Base-by-base conservation (phyloP, 1,140 invertebrate genomes). In the Laupala kohalensis region DNA sequence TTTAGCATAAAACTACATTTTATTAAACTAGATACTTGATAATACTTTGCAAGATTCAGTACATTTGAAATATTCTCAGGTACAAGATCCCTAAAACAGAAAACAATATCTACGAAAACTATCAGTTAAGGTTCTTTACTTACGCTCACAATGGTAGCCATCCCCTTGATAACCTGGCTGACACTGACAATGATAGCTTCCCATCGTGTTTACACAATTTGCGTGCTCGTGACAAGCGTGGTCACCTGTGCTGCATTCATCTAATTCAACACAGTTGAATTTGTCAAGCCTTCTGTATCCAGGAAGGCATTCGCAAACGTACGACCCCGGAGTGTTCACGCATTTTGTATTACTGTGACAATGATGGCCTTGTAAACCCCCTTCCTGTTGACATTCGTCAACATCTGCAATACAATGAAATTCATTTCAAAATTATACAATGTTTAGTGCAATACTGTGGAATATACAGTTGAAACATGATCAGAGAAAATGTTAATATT, bases 171-270 rank as follows among this genome's bases (percentile, higher is more conserved):
- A 97, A 6, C 94, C 94, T 12, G 86, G 82, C 26, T 86, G 83
- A 82, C 95, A 97, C 9, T 86, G 81, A 80, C 95, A 97, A 67
- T 86, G 86, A 81, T 93, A 96, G 73, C 89, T 91, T 63, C 94
- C 95, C 72, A 87, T 86, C 29, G 92, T 92, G 82, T 97, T 97
- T 72, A 88, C 84, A 81, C 95, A 97, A 37, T 86, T 85, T 5
- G 94, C 92, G 78, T 93, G 86, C 69, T 83, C 78, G 80, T 94
- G 86, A 79, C 94, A 96, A 69, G 83, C 80, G 79, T 92, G 89
- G 69, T 84, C 84, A 25, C 86, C 86, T 6, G 84, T 85, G 71
- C 82, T 81, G 76, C 92, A 94, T 80, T 94, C 92, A 78, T 94
- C 88, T 71, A 90, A 83, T 81, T 94, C 92, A 28, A 87, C 86